Conservation (phyloP, 2,888 invertebrate genomes). For the Drosophila helvetica region DNA sequence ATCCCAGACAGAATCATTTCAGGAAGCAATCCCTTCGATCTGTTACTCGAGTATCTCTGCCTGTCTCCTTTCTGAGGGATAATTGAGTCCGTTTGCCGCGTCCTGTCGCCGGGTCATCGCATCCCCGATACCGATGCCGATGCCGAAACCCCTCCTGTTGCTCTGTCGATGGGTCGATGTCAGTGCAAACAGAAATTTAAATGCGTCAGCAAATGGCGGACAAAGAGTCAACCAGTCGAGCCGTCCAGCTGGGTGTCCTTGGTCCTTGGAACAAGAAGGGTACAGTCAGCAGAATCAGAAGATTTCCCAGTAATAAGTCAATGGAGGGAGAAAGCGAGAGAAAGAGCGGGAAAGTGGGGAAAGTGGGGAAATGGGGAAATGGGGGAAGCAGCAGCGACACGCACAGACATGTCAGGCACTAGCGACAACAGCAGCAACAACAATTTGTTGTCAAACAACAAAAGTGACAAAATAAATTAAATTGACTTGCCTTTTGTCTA, state of each 20-base stretch:
- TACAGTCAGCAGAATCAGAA: background rate
- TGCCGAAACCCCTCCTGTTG: conserved; percentile 27
- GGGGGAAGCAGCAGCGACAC: conserved; percentile 53
- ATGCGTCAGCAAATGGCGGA: conserved; percentile 71
- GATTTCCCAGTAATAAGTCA: background rate
- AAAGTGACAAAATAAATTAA: conserved; percentile 78
- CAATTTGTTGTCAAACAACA: conserved; percentile 62
- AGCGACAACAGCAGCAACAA: conserved; percentile 40
- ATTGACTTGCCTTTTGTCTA: conserved; percentile 66
- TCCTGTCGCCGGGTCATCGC: background rate
- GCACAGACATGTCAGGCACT: conserved; percentile 37
- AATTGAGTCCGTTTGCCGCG: conserved; percentile 35
- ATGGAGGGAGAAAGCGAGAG: conserved; percentile 15
- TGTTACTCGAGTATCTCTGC: too few species aligned
- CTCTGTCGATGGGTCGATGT: conserved; percentile 54
- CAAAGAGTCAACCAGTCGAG: conserved; percentile 29
- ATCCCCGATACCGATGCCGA: conserved; percentile 2
- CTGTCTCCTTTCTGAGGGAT: conserved; percentile 1
- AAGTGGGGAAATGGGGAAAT: conserved; percentile 35
- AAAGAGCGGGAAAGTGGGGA: conserved; percentile 48
- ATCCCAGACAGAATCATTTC: too few species aligned
- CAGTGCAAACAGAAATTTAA: conserved; percentile 69
- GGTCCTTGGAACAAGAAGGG: background rate
- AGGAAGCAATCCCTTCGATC: too few species aligned
- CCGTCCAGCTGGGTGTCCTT: background rate